Evolutionary conservation across 2,113 vertebrate species (phyloP), one percentile per base, ranked within the genome.

Genomic region (Thermophis baileyi): DNA sequence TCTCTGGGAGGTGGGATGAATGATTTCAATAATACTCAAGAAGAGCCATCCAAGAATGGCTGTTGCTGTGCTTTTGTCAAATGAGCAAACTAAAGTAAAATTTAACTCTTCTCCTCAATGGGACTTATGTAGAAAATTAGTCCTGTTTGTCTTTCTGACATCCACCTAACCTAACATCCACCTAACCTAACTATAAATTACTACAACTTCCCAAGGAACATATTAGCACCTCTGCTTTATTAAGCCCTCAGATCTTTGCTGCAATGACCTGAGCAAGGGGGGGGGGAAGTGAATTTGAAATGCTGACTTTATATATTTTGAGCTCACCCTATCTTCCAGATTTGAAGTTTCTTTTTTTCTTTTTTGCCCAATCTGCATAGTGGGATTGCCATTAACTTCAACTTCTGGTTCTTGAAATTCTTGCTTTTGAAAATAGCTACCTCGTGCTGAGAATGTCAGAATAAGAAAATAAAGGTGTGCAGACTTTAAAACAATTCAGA

Each of bases 121-220:
- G 51, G 89, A 88, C 94, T 44, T 46, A 94, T 3, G 44, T 4
- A 91, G 95, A 92, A 96, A 96, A 97, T 96, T 94, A 95, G 51
- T 22, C 35, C 74, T 94, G 69, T 97, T 96, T 96, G 94, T 95
- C 94, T 97, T 97, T 93, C 90, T 95, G 94, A 90, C 92, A 53
- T 81, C 53, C 91, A 95, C 51, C 53, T 60, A 94, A 93, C 91
- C 89, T 95, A 92, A 91, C 90, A 53, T 81, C 53, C 91, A 95
- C 51, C 53, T 60, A 94, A 93, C 91, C 89, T 95, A 92, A 91
- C 90, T 25, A 93, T 87, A 89, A 93, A 89, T 96, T 96, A 94
- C 93, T 96, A 92, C 93, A 0, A 0, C 35, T 94, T 92, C 30
- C 44, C 40, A 85, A 92, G 6, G 90, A 88, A 24, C 0, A 0